Conservation (phyloP, 2,113 vertebrate species). For the Hydrochoerus hydrochaeris region DNA sequence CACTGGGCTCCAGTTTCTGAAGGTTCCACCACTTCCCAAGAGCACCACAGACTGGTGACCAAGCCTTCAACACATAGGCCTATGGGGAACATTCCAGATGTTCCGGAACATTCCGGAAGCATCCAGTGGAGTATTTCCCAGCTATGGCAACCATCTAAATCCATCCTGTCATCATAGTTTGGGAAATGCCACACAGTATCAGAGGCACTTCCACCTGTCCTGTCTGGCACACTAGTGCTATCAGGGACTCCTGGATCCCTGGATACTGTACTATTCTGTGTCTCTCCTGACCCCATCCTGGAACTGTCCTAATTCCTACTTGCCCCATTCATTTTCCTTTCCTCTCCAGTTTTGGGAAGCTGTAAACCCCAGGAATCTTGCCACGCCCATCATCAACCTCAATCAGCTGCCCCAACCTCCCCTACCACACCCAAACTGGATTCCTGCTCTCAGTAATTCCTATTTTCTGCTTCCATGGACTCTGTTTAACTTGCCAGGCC, state of each 20-base stretch:
- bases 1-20: background rate
- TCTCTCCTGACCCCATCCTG: background rate
- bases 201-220: background rate
- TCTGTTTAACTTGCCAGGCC: background rate
- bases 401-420: background rate
- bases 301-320: background rate
- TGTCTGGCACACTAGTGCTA: background rate
- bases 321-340: background rate
- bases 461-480: background rate
- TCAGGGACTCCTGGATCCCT: background rate
- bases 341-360: background rate
- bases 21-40: background rate
- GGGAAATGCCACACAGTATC: accelerated
- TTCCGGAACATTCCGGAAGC: too few species aligned
- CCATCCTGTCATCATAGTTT: background rate
- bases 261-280: background rate
- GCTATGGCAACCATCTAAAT: background rate
- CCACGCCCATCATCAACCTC: accelerated
- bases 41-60: background rate
- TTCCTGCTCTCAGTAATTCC: background rate
- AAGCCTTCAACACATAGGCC: background rate
- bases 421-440: too few species aligned
- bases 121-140: too few species aligned
- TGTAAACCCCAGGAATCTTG: background rate
- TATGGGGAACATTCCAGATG: background rate